phyloP scores from a whole-genome alignment of 2,888 invertebrate genomes.

The Altica lythri region DNA sequence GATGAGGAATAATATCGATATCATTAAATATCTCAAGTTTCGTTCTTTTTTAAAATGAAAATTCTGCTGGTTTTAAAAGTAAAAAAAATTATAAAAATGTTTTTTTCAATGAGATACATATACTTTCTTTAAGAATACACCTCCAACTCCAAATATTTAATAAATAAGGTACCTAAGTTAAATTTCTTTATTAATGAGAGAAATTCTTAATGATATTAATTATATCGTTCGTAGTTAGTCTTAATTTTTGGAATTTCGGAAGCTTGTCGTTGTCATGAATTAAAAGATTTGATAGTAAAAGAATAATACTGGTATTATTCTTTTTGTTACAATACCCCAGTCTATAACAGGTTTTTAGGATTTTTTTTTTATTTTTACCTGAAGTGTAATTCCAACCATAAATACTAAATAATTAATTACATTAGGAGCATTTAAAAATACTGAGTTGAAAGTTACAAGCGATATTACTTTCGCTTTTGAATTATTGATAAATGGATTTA shows the following conservation, averaged over 20 bases:
- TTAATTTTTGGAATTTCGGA: background rate
- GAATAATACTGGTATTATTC: no score
- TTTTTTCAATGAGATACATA: no score
- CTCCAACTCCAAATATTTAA: no score
- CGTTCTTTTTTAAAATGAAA: no score
- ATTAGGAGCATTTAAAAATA: constrained; percentile 29
- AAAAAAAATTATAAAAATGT: no score
- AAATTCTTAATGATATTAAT: background rate
- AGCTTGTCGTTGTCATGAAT: no score
- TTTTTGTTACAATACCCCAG: background rate
- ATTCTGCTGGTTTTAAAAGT: no score
- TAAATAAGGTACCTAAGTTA: no score
- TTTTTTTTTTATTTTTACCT: constrained; percentile 8
- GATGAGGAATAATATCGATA: no score
- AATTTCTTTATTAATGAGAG: background rate
- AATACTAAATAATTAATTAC: constrained; percentile 30
- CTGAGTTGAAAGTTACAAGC: constrained; percentile 25
- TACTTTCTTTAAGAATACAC: no score
- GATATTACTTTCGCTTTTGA: constrained; percentile 32
- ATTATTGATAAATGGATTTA: constrained; percentile 27
- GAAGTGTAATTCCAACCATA: constrained; percentile 8
- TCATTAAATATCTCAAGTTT: no score
- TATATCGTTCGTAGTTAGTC: background rate
- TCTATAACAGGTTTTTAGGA: background rate
- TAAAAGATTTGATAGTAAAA: no score